Conservation (phyloP, 2,113 vertebrate genomes). For the Platysternon megacephalum region DNA sequence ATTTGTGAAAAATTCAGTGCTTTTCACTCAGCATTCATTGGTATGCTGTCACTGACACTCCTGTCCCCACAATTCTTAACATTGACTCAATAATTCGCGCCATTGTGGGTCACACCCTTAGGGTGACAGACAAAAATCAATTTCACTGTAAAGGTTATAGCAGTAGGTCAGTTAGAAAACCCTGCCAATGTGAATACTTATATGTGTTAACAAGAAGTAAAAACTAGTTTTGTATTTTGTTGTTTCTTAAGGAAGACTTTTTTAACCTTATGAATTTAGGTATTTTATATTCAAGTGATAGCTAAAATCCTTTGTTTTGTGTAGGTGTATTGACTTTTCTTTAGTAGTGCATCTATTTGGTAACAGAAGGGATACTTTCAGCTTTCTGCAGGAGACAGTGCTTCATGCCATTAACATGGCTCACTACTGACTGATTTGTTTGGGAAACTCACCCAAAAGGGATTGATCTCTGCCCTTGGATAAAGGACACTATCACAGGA, state of each 20-base stretch:
- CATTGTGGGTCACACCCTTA: conserved; percentile 52
- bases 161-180: not conserved
- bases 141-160: not conserved
- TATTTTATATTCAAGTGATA: not conserved
- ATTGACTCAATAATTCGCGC: not conserved
- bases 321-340: conserved; percentile 9
- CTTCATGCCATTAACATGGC: conserved; percentile 20
- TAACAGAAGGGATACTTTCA: conserved; percentile 1
- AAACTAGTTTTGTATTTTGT: not conserved
- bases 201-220: not conserved
- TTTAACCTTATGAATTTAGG: not conserved
- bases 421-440: not conserved
- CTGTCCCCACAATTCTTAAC: not conserved
- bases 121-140: not conserved
- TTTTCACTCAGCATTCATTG: not conserved
- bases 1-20: not conserved
- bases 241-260: not conserved
- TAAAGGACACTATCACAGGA: conserved; percentile 43
- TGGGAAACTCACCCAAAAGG: conserved; percentile 42
- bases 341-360: not conserved
- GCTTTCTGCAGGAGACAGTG: conserved; percentile 5
- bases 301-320: not conserved
- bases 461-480: conserved; percentile 64
- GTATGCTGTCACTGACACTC: not conserved
- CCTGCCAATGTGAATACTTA: not conserved